Percentiles rank a stretch among this genome's conserved stretches.
These are phyloP conservation scores for Drosophila nigromelanica DNA, from an alignment of 1,140 invertebrate species.

Conservation along the genomic window DNA sequence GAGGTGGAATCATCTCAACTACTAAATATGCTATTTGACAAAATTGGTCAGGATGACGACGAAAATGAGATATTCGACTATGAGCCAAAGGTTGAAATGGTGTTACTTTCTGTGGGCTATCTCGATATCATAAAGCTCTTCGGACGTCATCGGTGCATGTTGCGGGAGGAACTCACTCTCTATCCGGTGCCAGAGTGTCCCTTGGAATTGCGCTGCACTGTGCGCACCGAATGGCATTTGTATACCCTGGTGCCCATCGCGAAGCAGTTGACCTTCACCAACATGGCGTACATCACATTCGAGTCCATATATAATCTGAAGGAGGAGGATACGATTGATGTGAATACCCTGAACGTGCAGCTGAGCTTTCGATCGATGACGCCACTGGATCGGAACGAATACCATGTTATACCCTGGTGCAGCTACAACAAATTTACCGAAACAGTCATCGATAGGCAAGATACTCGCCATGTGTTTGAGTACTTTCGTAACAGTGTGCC, in stretches of 20 bases:
- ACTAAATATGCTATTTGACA: neutral
- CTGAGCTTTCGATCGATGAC: constrained; percentile 52
- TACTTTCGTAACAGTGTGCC: constrained; percentile 36
- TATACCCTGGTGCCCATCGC: constrained; percentile 72
- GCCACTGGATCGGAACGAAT: constrained; percentile 35
- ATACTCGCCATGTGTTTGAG: constrained; percentile 48
- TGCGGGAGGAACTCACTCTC: constrained; percentile 38
- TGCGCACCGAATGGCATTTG: constrained; percentile 63
- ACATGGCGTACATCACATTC: constrained; percentile 62
- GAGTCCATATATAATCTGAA: constrained; percentile 69
- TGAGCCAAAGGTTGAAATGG: constrained; percentile 9
- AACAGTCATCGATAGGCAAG: constrained; percentile 35
- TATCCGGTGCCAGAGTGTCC: constrained; percentile 58
- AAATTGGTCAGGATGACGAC: neutral
- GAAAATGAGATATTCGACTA: neutral
- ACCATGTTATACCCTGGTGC: constrained; percentile 48
- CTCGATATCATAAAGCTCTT: constrained; percentile 73
- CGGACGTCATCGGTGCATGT: constrained; percentile 53
- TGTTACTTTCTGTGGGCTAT: constrained; percentile 53
- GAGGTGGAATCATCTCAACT: neutral
- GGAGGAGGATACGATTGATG: constrained; percentile 40
- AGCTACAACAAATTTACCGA: constrained; percentile 28
- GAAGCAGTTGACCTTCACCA: constrained; percentile 58
- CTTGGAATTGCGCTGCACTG: constrained; percentile 38
- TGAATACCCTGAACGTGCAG: constrained; percentile 16